These are phyloP conservation scores for Dryomyza anilis DNA, from an alignment of 2,888 invertebrate genomes.

Conservation along the genomic window DNA sequence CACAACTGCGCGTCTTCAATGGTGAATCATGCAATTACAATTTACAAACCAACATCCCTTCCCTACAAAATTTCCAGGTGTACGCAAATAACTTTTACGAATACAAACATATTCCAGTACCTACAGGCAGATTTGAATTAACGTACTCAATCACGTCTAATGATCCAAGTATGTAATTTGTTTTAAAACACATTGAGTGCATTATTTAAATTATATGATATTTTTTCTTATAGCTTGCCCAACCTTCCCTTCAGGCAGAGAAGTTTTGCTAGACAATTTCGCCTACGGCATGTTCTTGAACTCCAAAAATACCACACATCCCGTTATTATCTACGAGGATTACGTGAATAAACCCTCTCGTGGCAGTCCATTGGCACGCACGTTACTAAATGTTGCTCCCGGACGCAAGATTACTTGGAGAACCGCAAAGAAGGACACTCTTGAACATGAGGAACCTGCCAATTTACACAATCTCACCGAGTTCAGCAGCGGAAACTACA, in stretches of 20 bases:
- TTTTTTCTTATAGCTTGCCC: slow-evolving; percentile 37
- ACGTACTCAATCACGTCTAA: slow-evolving; percentile 27
- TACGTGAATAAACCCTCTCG: slow-evolving; percentile 52
- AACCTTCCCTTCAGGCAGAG: neutral
- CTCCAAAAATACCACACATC: slow-evolving; percentile 24
- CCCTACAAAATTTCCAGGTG: slow-evolving; percentile 36
- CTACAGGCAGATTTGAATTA: slow-evolving; percentile 18
- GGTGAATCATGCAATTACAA: slow-evolving; percentile 63
- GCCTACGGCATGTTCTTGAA: slow-evolving; percentile 52
- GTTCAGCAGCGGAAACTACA: slow-evolving; percentile 41
- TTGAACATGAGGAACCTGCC: slow-evolving; percentile 39
- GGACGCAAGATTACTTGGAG: slow-evolving; percentile 42
- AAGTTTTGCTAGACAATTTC: slow-evolving; percentile 31
- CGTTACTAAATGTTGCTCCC: slow-evolving; percentile 44
- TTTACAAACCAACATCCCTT: slow-evolving; percentile 42
- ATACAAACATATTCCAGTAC: slow-evolving; percentile 44
- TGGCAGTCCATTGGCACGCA: slow-evolving; percentile 49
- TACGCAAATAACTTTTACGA: slow-evolving; percentile 38
- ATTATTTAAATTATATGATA: no score
- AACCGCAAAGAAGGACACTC: slow-evolving; percentile 35
- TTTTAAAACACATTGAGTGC: neutral
- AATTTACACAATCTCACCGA: slow-evolving; percentile 37
- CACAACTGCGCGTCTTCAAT: slow-evolving; percentile 76
- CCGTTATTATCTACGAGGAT: slow-evolving; percentile 40
- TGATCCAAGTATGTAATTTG: slow-evolving; percentile 15